Evolutionary conservation across 30 jellyfish, hydroid and myxozoan genomes (phyloP).

Genomic region (Rhopilema esculentum): DNA sequence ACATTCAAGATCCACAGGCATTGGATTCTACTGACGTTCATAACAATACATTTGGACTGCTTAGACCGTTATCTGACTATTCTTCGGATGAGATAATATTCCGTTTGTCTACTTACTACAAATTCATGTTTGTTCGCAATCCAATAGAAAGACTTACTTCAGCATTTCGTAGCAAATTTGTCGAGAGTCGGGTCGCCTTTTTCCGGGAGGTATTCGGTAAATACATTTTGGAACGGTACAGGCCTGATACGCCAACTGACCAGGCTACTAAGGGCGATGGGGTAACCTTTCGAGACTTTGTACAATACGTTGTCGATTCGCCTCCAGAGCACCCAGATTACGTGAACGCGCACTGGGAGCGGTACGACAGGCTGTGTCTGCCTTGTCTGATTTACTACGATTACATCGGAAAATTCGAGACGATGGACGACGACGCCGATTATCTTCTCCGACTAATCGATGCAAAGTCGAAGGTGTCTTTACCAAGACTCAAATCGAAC

Average conservation of each 20-base stretch:
- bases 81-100: constrained; percentile 91
- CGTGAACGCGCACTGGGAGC: constrained; percentile 96
- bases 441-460: constrained; percentile 85
- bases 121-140: constrained; percentile 91
- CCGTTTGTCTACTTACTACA: constrained; percentile 93
- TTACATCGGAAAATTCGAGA: constrained; percentile 93
- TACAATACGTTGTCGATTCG: constrained; percentile 86
- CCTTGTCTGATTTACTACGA: constrained; percentile 96
- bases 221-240: constrained; percentile 76
- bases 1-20: constrained; percentile 76
- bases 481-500: constrained; percentile 76
- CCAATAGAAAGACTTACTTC: constrained; percentile 95
- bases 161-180: constrained; percentile 90
- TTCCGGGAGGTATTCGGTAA: constrained; percentile 80
- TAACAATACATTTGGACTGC: constrained; percentile 84
- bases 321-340: constrained; percentile 91
- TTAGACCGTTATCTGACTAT: constrained; percentile 90
- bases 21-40: constrained; percentile 88
- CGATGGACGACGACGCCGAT: constrained; percentile 89
- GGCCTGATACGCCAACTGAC: constrained; percentile 48
- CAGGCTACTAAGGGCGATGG: constrained; percentile 74
- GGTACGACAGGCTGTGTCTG: constrained; percentile 90
- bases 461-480: constrained; percentile 73
- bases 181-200: constrained; percentile 59
- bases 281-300: constrained; percentile 88